Evolutionary conservation across 2,113 vertebrate genomes (phyloP).

Genomic region (Nesogale talazaci): DNA sequence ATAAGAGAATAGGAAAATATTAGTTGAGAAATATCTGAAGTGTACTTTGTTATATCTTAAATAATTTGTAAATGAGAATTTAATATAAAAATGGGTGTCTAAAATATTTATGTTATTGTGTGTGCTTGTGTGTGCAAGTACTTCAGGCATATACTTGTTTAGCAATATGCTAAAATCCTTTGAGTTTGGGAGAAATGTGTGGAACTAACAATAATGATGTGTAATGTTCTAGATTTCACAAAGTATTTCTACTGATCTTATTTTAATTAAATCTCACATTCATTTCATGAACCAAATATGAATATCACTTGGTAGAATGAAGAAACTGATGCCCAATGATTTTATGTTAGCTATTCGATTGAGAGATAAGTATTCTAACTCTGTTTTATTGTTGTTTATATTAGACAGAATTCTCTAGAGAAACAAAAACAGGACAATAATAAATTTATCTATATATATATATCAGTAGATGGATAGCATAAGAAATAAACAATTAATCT

Average conservation of each 20-base stretch:
- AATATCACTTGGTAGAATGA: too few species aligned
- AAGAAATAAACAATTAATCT: too few species aligned
- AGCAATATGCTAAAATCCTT: neutral
- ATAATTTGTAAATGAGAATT: neutral
- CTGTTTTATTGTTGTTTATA: neutral
- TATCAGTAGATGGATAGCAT: too few species aligned
- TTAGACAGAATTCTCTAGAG: too few species aligned
- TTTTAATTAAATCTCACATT: constrained; percentile 30
- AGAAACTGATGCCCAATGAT: neutral
- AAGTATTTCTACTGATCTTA: neutral
- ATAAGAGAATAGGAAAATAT: neutral
- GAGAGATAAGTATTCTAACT: neutral
- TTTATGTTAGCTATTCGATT: neutral
- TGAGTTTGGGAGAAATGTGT: neutral
- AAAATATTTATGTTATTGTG: neutral
- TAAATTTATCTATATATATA: too few species aligned
- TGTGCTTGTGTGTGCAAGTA: neutral
- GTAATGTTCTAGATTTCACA: neutral
- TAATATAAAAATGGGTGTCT: neutral
- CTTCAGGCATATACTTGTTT: neutral
- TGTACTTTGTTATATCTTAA: neutral
- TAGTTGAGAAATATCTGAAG: constrained; percentile 43
- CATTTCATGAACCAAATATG: neutral
- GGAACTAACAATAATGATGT: neutral
- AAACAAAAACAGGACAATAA: too few species aligned